phyloP scores from a whole-genome alignment of 1,140 invertebrate species.

The Sycophila sp. region DNA sequence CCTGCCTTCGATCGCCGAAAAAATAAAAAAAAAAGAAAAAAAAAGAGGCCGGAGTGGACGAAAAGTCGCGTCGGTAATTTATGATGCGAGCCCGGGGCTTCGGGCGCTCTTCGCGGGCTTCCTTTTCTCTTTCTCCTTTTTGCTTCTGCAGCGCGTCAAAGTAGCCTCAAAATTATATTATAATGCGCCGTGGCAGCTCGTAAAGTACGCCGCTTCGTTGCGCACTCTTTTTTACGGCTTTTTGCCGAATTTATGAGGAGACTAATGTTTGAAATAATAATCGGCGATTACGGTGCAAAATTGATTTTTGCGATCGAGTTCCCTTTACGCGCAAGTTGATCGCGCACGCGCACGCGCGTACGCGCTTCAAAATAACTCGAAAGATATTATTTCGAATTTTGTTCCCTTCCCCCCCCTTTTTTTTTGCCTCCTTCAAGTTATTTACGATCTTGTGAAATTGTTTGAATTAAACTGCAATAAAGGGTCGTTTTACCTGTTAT shows the following conservation, averaged over 20 bases:
- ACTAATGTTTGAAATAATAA: slow-evolving; percentile 16
- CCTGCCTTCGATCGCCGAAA: background rate
- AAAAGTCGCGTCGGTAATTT: slow-evolving; percentile 29
- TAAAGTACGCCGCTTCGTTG: no score
- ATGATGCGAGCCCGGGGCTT: background rate
- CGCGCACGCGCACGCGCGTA: background rate
- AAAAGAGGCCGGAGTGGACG: background rate
- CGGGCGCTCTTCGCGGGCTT: background rate
- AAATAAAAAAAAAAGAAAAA: background rate
- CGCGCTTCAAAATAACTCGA: background rate
- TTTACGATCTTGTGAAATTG: no score
- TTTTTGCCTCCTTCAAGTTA: no score
- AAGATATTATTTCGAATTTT: no score
- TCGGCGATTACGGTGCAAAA: slow-evolving; percentile 21
- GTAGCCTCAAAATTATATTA: slow-evolving; percentile 37
- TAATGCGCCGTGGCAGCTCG: no score
- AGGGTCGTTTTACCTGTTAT: no score
- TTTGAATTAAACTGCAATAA: no score
- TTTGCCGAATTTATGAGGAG: no score
- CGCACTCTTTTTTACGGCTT: no score
- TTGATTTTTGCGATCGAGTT: slow-evolving; percentile 18
- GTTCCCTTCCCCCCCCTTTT: no score
- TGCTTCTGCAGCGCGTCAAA: slow-evolving; percentile 17
- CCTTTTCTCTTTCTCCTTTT: no score
- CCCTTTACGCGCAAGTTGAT: background rate